Conservation (phyloP, 2,113 vertebrate species). For the Synchiropus splendidus region DNA sequence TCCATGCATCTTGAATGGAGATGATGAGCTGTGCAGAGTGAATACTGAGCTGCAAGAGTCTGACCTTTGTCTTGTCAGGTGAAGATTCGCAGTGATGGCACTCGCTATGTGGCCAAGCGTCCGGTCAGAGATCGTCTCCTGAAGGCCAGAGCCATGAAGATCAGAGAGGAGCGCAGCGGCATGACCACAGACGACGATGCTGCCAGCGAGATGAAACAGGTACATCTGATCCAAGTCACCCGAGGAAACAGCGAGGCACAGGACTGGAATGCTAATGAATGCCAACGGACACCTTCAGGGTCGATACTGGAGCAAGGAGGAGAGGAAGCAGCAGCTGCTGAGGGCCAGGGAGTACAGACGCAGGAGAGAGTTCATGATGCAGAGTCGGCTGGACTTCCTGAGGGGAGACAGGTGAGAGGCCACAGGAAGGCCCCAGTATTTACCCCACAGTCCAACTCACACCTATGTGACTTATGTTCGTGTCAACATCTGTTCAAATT, state of each 20-base stretch:
- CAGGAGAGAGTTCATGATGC: constrained; percentile 77
- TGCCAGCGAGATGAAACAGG: constrained; percentile 72
- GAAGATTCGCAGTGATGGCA: constrained; percentile 71
- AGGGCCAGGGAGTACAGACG: constrained; percentile 73
- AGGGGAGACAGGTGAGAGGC: constrained; percentile 45
- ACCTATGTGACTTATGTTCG: not conserved
- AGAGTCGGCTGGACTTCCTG: constrained; percentile 73
- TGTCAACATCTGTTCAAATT: too few species aligned
- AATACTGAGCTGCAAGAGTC: too few species aligned
- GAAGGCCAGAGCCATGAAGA: constrained; percentile 79
- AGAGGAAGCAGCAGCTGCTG: constrained; percentile 79
- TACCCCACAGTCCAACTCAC: not conserved
- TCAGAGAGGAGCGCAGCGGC: constrained; percentile 78
- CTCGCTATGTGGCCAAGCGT: constrained; percentile 73
- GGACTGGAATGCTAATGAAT: not conserved
- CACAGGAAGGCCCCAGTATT: too few species aligned
- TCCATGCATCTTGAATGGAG: too few species aligned
- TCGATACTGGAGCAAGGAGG: constrained; percentile 82
- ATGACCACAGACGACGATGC: constrained; percentile 81
- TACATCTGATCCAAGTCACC: not conserved
- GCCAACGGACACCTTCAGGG: constrained; percentile 45
- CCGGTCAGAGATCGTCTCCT: constrained; percentile 76
- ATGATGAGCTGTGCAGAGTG: too few species aligned
- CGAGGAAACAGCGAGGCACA: not conserved
- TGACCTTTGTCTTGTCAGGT: constrained; percentile 32